Conservation (phyloP, 2,113 vertebrate genomes). For the Manacus vitellinus region DNA sequence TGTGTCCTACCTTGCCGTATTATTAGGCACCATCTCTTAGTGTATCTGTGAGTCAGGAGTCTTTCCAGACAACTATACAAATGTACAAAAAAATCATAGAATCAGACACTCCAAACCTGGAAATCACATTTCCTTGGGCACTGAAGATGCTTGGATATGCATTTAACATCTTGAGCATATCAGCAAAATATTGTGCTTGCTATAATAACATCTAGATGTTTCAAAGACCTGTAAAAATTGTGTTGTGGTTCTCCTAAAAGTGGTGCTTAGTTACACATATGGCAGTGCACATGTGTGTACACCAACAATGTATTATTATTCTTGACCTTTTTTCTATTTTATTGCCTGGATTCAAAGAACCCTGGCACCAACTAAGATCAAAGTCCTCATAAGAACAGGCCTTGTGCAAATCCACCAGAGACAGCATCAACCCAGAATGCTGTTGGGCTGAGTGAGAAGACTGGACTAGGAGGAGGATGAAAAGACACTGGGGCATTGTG, state of each 20-base stretch:
- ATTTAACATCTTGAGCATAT: neutral
- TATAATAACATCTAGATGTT: neutral
- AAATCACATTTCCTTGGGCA: neutral
- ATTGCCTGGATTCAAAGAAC: neutral
- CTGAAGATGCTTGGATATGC: neutral
- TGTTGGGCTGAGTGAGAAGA: neutral
- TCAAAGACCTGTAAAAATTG: neutral
- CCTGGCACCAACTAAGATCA: neutral
- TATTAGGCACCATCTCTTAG: neutral
- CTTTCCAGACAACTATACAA: neutral
- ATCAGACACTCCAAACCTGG: neutral
- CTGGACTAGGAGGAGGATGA: neutral
- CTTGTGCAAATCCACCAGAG: neutral
- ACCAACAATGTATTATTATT: neutral
- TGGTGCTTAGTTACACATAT: neutral
- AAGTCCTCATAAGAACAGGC: neutral
- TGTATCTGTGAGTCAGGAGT: neutral
- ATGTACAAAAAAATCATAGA: neutral
- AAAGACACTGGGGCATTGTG: neutral
- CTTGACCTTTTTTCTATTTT: neutral
- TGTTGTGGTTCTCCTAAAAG: neutral
- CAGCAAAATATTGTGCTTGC: neutral
- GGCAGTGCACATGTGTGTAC: neutral
- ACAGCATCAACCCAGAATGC: neutral
- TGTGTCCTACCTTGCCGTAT: neutral